Conservation (phyloP, 1,140 invertebrate species). For the Drosophila busckii region DNA sequence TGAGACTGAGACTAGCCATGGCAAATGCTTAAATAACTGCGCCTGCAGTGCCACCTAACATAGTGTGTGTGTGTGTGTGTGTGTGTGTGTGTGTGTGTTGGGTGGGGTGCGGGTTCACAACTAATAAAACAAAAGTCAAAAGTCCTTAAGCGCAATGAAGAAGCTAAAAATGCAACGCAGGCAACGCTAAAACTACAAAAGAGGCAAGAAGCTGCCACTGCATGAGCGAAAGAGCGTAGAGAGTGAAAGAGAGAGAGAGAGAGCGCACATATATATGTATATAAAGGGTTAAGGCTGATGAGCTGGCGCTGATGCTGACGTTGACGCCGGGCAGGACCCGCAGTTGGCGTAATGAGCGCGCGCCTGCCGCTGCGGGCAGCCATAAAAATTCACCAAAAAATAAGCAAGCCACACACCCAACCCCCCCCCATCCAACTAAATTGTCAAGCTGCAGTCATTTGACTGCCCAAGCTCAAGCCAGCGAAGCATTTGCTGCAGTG, state of each 20-base stretch:
- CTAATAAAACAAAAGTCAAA: conserved; percentile 78
- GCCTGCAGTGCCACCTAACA: background rate
- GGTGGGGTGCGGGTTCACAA: conserved; percentile 42
- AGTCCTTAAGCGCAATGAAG: conserved; percentile 78
- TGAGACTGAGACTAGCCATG: conserved; percentile 22
- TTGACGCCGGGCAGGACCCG: conserved; percentile 29
- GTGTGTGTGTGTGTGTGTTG: background rate
- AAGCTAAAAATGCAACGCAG: conserved; percentile 74
- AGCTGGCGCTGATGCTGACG: conserved; percentile 39
- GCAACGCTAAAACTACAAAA: conserved; percentile 66
- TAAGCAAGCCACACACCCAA: background rate
- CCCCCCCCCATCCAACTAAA: background rate
- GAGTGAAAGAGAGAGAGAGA: background rate
- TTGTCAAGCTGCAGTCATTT: too few relatives aligned
- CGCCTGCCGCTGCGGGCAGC: conserved; percentile 64
- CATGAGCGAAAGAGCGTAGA: background rate
- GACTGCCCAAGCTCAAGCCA: too few relatives aligned
- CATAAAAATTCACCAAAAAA: conserved; percentile 61
- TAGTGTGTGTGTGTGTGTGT: conserved; percentile 2
- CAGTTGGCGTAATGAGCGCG: conserved; percentile 55
- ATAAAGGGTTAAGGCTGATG: conserved; percentile 72
- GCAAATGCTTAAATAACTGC: conserved; percentile 46
- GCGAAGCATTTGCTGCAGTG: conserved; percentile 65
- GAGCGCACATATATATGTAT: conserved; percentile 15
- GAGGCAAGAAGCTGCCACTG: conserved; percentile 12